phyloP scores from a whole-genome alignment of 1,140 invertebrate genomes.

The Caligus rogercresseyi region DNA sequence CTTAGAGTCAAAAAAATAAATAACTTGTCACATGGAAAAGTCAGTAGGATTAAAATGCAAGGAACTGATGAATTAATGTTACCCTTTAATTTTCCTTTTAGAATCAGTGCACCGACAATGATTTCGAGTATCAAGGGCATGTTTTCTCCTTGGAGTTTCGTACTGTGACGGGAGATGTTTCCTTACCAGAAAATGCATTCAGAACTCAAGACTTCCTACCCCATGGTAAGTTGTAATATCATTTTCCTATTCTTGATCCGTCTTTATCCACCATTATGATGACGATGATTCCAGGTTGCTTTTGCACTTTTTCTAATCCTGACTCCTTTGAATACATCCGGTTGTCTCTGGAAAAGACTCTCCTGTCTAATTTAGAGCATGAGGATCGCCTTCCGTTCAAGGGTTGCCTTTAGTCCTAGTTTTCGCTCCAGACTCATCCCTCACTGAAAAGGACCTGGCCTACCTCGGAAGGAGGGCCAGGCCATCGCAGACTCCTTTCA shows the following conservation, averaged over 20 bases:
- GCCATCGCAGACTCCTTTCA: conserved; percentile 40
- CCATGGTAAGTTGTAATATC: conserved; percentile 43
- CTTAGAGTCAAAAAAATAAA: too few relatives aligned
- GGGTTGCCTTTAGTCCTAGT: conserved; percentile 75
- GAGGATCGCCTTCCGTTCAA: conserved; percentile 60
- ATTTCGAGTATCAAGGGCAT: conserved; percentile 62
- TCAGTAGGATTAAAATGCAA: too few relatives aligned
- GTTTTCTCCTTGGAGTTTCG: conserved; percentile 65
- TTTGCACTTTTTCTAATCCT: conserved; percentile 66
- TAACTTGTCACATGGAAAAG: too few relatives aligned
- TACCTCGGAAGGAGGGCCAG: conserved; percentile 40
- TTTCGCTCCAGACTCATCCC: conserved; percentile 62
- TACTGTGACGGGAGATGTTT: conserved; percentile 58
- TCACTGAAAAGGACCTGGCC: conserved; percentile 61
- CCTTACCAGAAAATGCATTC: conserved; percentile 53
- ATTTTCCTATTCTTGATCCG: neutral
- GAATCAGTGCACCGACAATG: conserved; percentile 50
- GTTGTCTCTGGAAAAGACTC: conserved; percentile 72
- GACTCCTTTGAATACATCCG: conserved; percentile 70
- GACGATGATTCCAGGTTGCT: conserved; percentile 42
- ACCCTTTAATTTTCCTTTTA: too few relatives aligned
- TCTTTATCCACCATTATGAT: too few relatives aligned
- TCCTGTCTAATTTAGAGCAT: conserved; percentile 72
- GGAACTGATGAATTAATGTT: too few relatives aligned
- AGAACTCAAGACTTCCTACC: conserved; percentile 54